Conservation (phyloP, 2,113 vertebrate species). For the Prolemur simus region DNA sequence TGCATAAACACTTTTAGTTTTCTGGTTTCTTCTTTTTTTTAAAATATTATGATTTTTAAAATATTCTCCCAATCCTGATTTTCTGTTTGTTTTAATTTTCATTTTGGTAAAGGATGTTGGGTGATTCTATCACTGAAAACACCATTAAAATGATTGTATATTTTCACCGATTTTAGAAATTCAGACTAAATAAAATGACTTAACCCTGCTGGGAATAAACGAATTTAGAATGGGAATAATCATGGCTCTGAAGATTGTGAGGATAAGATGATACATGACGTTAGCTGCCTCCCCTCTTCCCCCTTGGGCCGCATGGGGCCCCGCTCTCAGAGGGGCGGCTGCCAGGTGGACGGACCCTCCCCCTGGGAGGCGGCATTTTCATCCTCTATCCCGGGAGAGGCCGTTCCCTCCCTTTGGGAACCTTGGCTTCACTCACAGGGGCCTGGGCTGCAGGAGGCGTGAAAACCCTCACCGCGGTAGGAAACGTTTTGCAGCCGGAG, state of each 20-base stretch:
- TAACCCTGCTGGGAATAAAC: background rate
- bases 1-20: background rate
- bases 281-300: background rate
- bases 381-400: background rate
- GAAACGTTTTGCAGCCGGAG: background rate
- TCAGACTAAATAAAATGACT: background rate
- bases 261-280: background rate
- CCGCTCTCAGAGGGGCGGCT: background rate
- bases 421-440: background rate
- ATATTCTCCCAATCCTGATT: background rate
- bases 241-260: background rate
- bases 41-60: background rate
- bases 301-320: background rate
- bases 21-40: background rate
- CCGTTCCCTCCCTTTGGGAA: background rate
- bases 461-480: fast-evolving
- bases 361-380: no score
- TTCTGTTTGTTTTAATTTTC: background rate
- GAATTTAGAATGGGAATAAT: background rate
- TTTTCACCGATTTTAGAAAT: background rate
- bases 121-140: background rate
- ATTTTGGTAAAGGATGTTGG: background rate
- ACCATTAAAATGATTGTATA: background rate
- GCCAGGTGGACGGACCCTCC: background rate
- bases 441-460: fast-evolving